Base-by-base conservation (phyloP, 2,888 invertebrate species). In the Magallana nippona region DNA sequence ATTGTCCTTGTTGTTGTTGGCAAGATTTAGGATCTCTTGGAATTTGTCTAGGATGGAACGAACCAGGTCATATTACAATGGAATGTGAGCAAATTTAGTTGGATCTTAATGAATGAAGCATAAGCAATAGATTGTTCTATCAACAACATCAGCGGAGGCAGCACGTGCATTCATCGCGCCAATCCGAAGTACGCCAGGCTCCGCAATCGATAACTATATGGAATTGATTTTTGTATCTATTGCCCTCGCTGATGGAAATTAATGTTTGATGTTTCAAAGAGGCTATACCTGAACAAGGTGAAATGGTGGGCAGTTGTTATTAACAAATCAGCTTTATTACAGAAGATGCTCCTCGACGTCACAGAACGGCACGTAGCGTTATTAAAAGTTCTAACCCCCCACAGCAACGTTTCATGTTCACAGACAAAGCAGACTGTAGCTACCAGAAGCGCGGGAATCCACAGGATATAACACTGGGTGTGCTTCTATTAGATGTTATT, bases 171-270 rank as follows among this genome's bases (percentile, higher is more conserved):
- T 5, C 44, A 44, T 44, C 44, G 44, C 44, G 44, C 44, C 44
- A 44, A 44, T 44, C 44, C 44, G 44, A 44, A 44, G 5, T 44
- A 44, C 44, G 44, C 44, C 44, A 44, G 44, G 8, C 44, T 44
- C 44, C 8, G 44, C 44, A 22, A 71, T 71, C 71, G 15, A 71
- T 71, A 71, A 71, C 22, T 32, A 22, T 60, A 60, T 71, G 15
- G 71, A 71, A 71, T 71, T 71, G 71, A 71, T 71, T 71, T 71
- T 71, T 22, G 15, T 22, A 71, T 27, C 11, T 71, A 71, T 71
- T 27, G 71, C 71, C 1, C 32, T 32, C 71, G 27, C 71, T 32
- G 2, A 27, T 71, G 22, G 10, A 27, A 71, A 71, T 32, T 10
- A 71, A 27, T 71, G 71, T 32, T 71, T 71, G 15, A n/a, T 60